Conservation (phyloP, 1,140 invertebrate genomes). For the Heterodera schachtii region DNA sequence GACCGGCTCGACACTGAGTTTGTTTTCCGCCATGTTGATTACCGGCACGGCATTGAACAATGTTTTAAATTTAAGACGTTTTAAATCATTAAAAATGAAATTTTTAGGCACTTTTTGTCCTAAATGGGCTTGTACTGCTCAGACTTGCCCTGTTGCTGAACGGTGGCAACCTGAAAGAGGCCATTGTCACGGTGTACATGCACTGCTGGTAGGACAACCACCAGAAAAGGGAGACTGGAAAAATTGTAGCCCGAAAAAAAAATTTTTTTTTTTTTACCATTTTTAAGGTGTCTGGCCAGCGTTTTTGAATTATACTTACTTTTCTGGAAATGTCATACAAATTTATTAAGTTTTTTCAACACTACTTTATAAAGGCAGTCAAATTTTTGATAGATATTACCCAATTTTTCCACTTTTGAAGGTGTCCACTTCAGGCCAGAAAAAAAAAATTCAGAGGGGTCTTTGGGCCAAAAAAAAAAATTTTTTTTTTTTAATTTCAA, state of each 20-base stretch:
- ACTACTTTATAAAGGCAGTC: not conserved
- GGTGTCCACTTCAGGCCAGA: too few species aligned
- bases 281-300: too few species aligned
- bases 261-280: not conserved
- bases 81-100: not conserved
- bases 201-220: slow-evolving; percentile 43
- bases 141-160: slow-evolving; percentile 39
- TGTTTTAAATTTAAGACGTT: not conserved
- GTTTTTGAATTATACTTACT: too few species aligned
- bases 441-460: too few species aligned
- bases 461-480: too few species aligned
- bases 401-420: not conserved
- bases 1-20: slow-evolving; percentile 22
- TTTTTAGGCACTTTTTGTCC: slow-evolving; percentile 47
- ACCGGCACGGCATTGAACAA: slow-evolving; percentile 51
- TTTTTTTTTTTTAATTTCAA: too few species aligned
- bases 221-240: not conserved
- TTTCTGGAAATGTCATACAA: not conserved
- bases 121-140: slow-evolving; percentile 50
- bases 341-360: not conserved
- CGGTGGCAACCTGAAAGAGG: slow-evolving; percentile 46
- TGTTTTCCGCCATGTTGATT: slow-evolving; percentile 50
- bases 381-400: not conserved
- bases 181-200: slow-evolving; percentile 48
- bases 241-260: too few species aligned